Evolutionary conservation across 2,797 vertebrate species (phyloP).

Genomic region (Erethizon dorsatum): DNA sequence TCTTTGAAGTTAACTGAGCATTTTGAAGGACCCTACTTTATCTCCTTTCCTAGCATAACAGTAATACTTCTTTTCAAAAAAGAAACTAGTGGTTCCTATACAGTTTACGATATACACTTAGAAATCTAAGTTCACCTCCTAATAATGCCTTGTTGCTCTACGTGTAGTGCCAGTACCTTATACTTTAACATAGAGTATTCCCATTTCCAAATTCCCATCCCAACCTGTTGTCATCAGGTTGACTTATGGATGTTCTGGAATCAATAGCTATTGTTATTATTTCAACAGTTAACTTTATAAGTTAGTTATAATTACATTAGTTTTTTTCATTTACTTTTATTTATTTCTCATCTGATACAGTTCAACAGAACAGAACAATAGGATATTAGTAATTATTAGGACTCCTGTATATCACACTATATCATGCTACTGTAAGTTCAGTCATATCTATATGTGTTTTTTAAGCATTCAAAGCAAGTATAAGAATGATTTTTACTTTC

Average conservation of each 20-base stretch:
- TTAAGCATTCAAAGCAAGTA: background rate
- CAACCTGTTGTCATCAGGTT: background rate
- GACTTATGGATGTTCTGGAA: background rate
- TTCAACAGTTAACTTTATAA: slow-evolving; percentile 28
- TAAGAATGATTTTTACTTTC: background rate
- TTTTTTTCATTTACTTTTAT: background rate
- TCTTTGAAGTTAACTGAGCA: slow-evolving; percentile 28
- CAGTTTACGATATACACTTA: background rate
- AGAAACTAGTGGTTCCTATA: background rate
- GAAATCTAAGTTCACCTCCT: slow-evolving; percentile 1
- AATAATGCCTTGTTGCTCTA: background rate
- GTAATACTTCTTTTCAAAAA: background rate
- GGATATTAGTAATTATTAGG: no score
- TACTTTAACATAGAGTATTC: background rate
- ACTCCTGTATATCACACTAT: no score
- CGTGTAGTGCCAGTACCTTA: background rate
- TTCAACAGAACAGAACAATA: background rate
- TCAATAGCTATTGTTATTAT: background rate
- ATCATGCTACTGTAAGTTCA: background rate
- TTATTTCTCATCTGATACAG: background rate
- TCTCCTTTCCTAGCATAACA: slow-evolving; percentile 30
- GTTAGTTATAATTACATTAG: background rate
- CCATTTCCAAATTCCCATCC: background rate
- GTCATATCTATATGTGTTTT: background rate
- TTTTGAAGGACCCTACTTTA: background rate